Conservation (phyloP, 2,888 invertebrate species). For the Philopedon plagiatum region DNA sequence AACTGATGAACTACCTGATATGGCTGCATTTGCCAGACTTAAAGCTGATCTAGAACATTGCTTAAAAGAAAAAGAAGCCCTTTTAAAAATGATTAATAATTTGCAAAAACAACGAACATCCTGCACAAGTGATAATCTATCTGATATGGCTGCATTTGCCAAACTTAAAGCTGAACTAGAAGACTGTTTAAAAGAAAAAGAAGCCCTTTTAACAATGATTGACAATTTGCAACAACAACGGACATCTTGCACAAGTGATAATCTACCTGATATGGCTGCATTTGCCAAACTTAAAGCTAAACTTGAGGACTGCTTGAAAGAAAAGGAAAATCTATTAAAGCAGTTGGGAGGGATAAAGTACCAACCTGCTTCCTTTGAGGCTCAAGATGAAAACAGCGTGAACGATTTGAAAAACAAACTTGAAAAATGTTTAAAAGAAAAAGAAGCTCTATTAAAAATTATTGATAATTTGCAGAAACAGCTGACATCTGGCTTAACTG, state of each 20-base stretch:
- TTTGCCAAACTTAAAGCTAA: constrained; percentile 34
- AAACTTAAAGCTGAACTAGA: constrained; percentile 38
- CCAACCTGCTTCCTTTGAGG: constrained; percentile 5
- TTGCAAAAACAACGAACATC: constrained; percentile 4
- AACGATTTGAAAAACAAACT: background rate
- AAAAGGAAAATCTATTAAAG: constrained; percentile 26
- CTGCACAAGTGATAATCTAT: constrained; percentile 14
- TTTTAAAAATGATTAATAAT: constrained; percentile 23
- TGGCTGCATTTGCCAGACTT: constrained; percentile 33
- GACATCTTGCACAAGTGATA: no score
- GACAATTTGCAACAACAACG: no score
- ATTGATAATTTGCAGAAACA: constrained; percentile 27
- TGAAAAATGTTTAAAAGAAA: constrained; percentile 37
- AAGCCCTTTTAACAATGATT: no score
- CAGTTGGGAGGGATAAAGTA: constrained; percentile 10
- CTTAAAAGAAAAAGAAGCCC: constrained; percentile 26
- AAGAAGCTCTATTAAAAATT: background rate
- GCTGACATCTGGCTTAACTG: background rate
- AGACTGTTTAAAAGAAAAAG: no score
- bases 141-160: constrained; percentile 31
- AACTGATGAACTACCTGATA: constrained; percentile 26
- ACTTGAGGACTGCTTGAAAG: constrained; percentile 34
- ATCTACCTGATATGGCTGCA: background rate
- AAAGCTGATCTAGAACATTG: constrained; percentile 31
- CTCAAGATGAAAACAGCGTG: background rate